A percentile compares a stretch with the other conserved stretches of the same genome.
Conservation (phyloP, 2,888 invertebrate genomes). For the Papilio elwesi region DNA sequence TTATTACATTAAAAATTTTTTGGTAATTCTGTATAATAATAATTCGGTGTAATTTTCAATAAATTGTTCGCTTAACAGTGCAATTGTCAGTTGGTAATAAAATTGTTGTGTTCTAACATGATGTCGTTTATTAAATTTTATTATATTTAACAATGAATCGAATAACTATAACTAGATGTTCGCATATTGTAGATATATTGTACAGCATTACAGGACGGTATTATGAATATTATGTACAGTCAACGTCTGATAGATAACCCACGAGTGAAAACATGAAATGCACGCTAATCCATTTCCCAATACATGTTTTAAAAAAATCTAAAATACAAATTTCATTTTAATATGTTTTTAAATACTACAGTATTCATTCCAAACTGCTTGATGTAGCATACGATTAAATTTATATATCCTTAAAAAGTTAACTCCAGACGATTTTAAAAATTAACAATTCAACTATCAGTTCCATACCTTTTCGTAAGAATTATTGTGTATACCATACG, state of each 20-base stretch:
- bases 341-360: too few relatives aligned
- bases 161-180: constrained; percentile 58
- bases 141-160: constrained; percentile 61
- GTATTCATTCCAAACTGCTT: too few relatives aligned
- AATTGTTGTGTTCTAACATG: constrained; percentile 35
- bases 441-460: too few relatives aligned
- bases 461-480: too few relatives aligned
- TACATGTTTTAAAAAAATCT: too few relatives aligned
- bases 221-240: constrained; percentile 63
- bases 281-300: too few relatives aligned
- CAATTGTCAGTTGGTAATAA: constrained; percentile 37
- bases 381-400: too few relatives aligned
- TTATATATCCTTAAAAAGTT: too few relatives aligned
- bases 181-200: constrained; percentile 72
- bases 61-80: constrained; percentile 28
- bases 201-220: constrained; percentile 67
- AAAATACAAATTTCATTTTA: too few relatives aligned
- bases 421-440: too few relatives aligned
- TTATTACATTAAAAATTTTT: not conserved
- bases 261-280: too few relatives aligned
- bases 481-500: too few relatives aligned
- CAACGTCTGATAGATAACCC: not conserved
- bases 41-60: constrained; percentile 4
- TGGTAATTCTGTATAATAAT: not conserved
- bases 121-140: constrained; percentile 46